Conservation (phyloP, 1,140 invertebrate species). For the Penaeus japonicus region DNA sequence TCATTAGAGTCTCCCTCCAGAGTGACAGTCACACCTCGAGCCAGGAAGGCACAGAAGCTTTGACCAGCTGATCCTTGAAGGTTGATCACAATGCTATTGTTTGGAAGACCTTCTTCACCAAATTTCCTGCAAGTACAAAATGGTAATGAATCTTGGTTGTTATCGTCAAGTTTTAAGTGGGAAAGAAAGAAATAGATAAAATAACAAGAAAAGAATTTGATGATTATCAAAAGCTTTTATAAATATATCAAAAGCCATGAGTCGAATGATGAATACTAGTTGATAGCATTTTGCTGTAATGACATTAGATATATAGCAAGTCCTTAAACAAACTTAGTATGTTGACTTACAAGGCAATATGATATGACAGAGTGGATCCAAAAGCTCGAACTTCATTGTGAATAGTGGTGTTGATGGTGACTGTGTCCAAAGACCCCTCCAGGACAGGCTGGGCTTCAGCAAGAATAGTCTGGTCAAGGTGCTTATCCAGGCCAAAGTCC, state of each 20-base stretch:
- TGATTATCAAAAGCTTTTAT: no score
- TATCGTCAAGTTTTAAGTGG: not conserved
- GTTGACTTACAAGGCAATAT: slow-evolving; percentile 90
- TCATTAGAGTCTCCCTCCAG: slow-evolving; percentile 98
- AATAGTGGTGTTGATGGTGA: slow-evolving; percentile 83
- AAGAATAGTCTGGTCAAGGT: slow-evolving; percentile 86
- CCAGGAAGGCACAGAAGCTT: slow-evolving; percentile 98
- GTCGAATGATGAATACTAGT: no score
- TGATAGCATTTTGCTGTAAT: no score
- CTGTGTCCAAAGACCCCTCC: slow-evolving; percentile 73
- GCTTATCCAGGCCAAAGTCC: slow-evolving; percentile 91
- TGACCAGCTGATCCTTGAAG: slow-evolving; percentile 96
- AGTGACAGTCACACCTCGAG: slow-evolving; percentile 86
- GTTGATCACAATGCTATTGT: slow-evolving; percentile 82
- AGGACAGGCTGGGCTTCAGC: slow-evolving; percentile 78
- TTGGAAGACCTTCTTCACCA: slow-evolving; percentile 86
- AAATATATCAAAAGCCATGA: no score
- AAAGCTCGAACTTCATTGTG: slow-evolving; percentile 93
- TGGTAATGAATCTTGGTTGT: slow-evolving; percentile 48
- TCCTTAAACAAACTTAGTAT: no score
- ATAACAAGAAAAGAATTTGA: no score
- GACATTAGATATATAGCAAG: no score
- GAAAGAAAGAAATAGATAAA: not conserved
- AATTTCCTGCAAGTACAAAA: slow-evolving; percentile 74
- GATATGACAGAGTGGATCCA: slow-evolving; percentile 91